Base-by-base conservation (phyloP, 2,888 invertebrate genomes). In the Uloborus plumipes region DNA sequence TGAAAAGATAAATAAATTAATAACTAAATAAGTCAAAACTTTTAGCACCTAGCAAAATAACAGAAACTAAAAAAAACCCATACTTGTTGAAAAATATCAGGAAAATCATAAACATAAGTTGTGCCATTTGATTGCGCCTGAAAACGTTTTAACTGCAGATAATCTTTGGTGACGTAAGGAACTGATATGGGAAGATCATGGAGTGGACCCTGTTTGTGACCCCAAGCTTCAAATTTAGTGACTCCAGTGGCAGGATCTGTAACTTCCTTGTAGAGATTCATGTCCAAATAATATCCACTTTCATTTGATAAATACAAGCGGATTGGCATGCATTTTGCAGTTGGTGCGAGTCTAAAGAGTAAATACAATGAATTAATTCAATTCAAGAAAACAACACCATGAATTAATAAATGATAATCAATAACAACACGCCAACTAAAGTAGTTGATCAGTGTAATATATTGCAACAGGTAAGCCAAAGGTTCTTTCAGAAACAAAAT, bases 71-170 rank as follows among this genome's bases (percentile, higher is more conserved):
- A n/a, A n/a, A n/a, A 18, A 75, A 0, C 0, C 94, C 94, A 92
- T 90, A 96, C 95, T 89, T 98, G 97, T 66, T 96, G 91, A 91
- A 99, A 99, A 95, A 99, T 97, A 88, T 98, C 98, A 0, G 99
- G 99, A 87, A 96, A 94, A 89, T 99, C 99, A 90, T 99, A 99
- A 1, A 95, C 96, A 88, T 97, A 98, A 0, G 96, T 96, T 0
- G 97, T 97, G 49, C 95, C 96, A 86, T 93, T 93, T 47, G 94
- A 94, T 87, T 97, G 96, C 0, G 97, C 97, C 91, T 95, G 93
- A 90, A 96, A 97, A 64, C 99, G 92, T 90, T 99, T 99, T 88
- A 97, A 95, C 89, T 99, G 99, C 82, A 99, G 90, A 87, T 95
- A 98, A 89, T 98, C 98, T 90, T 99, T 98, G 83, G 99, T 98